Base-by-base conservation (phyloP, 2,888 invertebrate species). In the Drosophila robusta region DNA sequence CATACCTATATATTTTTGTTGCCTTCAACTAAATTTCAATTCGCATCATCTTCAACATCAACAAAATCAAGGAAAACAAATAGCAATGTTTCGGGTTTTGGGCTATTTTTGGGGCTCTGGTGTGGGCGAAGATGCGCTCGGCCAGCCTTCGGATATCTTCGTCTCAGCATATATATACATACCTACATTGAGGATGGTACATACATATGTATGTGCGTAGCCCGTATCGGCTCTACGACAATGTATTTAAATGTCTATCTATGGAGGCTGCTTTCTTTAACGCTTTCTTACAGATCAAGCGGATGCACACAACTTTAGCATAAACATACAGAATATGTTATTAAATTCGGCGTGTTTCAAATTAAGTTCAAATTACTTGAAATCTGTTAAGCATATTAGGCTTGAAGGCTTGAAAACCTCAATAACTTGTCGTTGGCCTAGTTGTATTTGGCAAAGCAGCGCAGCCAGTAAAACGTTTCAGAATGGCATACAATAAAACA, bases 21-120 rank as follows among this genome's bases (percentile, higher is more conserved):
- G 80, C 80, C 78, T 72, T 78, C 72, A 82, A 85, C 72, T 65
- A 70, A 82, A 85, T 78, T 86, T 85, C 76, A 82, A 86, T 82
- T 88, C 80, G 76, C 82, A 88, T 82, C 80, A 88, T 88, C 68
- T 75, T 81, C 62, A 70, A 67, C 78, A 81, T 70, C 74, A 81
- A 74, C 76, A 82, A 64, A 75, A 66, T 82, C 76, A 75, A 80
- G 80, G 83, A 83, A 87, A 88, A 73, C 83, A 88, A 83, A 88
- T 75, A 83, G 80, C 83, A 88, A 88, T 80, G 70, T 86, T 87
- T 88, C 87, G 72, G 72, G 66, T 70, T 58, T 84, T 57, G 67
- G 52, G 51, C 83, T 83, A 83, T 83, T 83, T 83, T 86, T 70
- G 84, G 83, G 45, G 9, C 29, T 38, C 68, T 67, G 70, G 76